Base-by-base conservation (phyloP, 2,888 invertebrate species). In the Odontomyia ornata region DNA sequence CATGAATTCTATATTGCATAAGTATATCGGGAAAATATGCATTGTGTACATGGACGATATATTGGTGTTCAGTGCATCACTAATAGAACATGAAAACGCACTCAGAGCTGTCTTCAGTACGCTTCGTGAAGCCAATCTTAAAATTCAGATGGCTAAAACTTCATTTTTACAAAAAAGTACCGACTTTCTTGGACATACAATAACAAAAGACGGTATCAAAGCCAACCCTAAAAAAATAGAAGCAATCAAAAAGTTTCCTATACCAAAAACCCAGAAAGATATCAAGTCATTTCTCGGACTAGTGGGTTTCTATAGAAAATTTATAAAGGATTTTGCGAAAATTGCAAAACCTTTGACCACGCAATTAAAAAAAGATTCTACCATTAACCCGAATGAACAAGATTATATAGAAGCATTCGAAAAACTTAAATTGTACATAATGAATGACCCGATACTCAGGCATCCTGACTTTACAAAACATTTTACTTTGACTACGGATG, bases 151-250 rank as follows among this genome's bases (percentile, higher is more conserved):
- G 1, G 80, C 81, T 30, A 82, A 75, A 75, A 43, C 60, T 36
- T 5, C 25, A 21, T 75, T 75, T 62, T 18, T 60, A 1, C 2
- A 62, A 23, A 28, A 36, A 75, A 9, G 52, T 52, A 23, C 81
- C 79, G 75, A 80, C 80, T 75, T 60, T 60, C 77, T 77, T 4
- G 83, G 84, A 5, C 83, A 83, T 69, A 67, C 83, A 4, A 80
- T 85, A 13, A 81, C 83, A 0, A 65, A 80, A 7, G 81, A 84
- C 0, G 82, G 82, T 27, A 80, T 82, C 21, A 81, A 79, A 75
- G 83, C 83, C 2, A 81, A 83, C 67, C 82, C 82, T 0, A 77
- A 80, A 1, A 84, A 84, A 79, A 80, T 81, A 1, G 69, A 80
- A 64, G 80, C 79, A 0, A 80, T 82, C 13, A 5, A 76, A 75